Conservation (phyloP, 2,888 invertebrate genomes). For the Psylliodes chrysocephalus region DNA sequence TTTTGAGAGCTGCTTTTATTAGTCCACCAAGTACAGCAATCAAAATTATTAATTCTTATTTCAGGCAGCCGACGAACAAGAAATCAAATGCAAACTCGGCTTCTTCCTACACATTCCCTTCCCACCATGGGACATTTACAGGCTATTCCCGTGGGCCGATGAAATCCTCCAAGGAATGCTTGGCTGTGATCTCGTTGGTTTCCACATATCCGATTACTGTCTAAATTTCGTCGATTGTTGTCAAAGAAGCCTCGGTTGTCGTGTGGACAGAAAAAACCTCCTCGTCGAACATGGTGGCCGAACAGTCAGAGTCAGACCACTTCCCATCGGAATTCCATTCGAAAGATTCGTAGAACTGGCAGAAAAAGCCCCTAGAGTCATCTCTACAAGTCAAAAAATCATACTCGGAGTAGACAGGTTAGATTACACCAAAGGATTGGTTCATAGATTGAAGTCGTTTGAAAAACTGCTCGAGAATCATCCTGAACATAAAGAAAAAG, state of each 20-base stretch:
- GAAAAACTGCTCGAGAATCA: conserved; percentile 83
- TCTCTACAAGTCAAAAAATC: conserved; percentile 81
- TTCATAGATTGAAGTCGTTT: conserved; percentile 84
- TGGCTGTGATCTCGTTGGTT: conserved; percentile 92
- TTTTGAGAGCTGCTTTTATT: too few relatives aligned
- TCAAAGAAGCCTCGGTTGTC: conserved; percentile 85
- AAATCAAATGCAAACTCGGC: conserved; percentile 81
- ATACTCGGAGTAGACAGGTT: conserved; percentile 89
- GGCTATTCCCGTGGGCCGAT: conserved; percentile 92
- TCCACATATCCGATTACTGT: conserved; percentile 91
- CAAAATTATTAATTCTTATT: too few relatives aligned
- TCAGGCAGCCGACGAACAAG: conserved; percentile 79
- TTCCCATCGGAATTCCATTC: conserved; percentile 91
- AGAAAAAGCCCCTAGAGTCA: conserved; percentile 71
- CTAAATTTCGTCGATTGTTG: conserved; percentile 92
- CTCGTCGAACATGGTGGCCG: conserved; percentile 89
- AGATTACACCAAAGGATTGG: conserved; percentile 91
- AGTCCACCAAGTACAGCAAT: too few relatives aligned
- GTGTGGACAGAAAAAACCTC: conserved; percentile 87
- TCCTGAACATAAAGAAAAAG: conserved; percentile 86
- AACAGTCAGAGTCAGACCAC: conserved; percentile 82
- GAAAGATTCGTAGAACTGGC: conserved; percentile 86
- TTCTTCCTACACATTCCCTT: conserved; percentile 97
- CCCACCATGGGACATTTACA: conserved; percentile 93
- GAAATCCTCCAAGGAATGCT: conserved; percentile 93